phyloP scores from a whole-genome alignment of 2,888 invertebrate genomes.

The Erebia aethiops region DNA sequence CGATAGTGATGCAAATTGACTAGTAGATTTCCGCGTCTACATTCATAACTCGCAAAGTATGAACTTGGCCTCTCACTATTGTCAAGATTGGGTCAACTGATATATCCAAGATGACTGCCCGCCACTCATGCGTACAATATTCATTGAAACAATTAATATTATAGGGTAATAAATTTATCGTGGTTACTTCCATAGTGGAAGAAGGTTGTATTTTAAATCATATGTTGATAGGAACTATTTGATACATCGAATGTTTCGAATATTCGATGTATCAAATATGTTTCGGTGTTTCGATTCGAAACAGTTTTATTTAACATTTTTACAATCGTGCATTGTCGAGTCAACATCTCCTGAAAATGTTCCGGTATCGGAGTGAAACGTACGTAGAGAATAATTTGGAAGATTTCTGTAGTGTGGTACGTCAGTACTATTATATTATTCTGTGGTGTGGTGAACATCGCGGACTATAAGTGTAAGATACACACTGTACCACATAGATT shows the following conservation, averaged over 20 bases:
- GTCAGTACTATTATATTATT: no score
- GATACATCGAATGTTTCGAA: no score
- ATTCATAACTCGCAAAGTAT: conserved; percentile 46
- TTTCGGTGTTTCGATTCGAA: no score
- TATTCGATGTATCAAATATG: no score
- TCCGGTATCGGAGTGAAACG: no score
- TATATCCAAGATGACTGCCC: conserved; percentile 40
- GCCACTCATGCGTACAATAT: conserved; percentile 50
- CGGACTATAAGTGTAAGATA: no score
- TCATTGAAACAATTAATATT: conserved; percentile 57
- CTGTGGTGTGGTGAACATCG: no score
- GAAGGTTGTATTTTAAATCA: not conserved
- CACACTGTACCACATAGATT: no score
- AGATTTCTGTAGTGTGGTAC: no score
- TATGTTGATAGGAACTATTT: not conserved
- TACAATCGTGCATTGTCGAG: not conserved
- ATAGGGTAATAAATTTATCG: conserved; percentile 38
- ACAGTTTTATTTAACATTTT: not conserved
- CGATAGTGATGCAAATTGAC: conserved; percentile 15
- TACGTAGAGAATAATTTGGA: no score
- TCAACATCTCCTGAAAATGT: no score
- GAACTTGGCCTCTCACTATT: conserved; percentile 65
- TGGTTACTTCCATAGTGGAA: conserved; percentile 27
- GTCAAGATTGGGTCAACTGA: conserved; percentile 62
- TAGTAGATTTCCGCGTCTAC: conserved; percentile 25